Base-by-base conservation (phyloP, 2,888 invertebrate genomes). In the Catotricha subobsoleta region DNA sequence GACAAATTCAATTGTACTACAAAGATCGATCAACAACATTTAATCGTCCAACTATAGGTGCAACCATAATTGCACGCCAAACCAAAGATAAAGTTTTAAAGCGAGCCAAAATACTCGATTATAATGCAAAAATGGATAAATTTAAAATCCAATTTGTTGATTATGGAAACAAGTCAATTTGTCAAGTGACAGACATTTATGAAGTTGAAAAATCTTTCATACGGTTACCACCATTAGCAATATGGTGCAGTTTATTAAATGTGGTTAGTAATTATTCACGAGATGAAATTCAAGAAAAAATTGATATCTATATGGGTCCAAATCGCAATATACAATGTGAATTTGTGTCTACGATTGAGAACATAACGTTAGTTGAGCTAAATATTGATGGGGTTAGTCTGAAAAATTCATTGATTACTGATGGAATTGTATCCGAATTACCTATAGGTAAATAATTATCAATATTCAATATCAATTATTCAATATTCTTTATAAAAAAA, bases 81-180 rank as follows among this genome's bases (percentile, higher is more conserved):
- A 71, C 74, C 0, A 74, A 74, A 33, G 83, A 84, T 51, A 70
- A 72, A 10, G 74, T 75, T 3, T 56, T 82, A 15, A 80, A 83
- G 54, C 65, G 84, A 39, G 83, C 79, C 1, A 69, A 71, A 27
- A 64, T 83, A 1, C 54, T 74, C 1, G 67, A 72, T 3, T 65
- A 68, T 33, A 56, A 63, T 38, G 69, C 72, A 44, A 67, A 69
- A 46, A 59, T 66, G 31, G 67, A 68, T 2, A 71, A 72, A 49
- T 74, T 72, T 55, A 68, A 74, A 43, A 77, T 84, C 0, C 67
- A 72, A 20, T 83, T 78, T 52, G 68, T 84, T 1, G 84, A 84
- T 58, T 81, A 78, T 50, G 84, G 84, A 3, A 82, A 81, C 51
- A 69, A 69, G 42, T 72, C 74, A 30, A 62, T 70, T 0, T 75